Base-by-base conservation (phyloP, 64 coral and sea anemone species). In the Stichodactyla mertensii region DNA sequence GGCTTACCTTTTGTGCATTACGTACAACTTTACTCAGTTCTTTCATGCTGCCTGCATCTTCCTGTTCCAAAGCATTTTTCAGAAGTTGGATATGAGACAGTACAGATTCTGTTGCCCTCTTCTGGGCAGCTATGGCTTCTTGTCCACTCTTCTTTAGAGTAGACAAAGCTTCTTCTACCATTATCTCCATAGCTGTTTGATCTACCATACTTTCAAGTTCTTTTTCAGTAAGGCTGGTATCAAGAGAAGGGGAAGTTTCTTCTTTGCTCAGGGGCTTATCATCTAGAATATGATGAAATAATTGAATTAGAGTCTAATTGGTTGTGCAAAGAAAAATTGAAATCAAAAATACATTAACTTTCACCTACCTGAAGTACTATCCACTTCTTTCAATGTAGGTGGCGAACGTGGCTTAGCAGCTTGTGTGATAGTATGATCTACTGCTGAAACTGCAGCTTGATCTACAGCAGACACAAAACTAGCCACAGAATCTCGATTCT, bases 61-160 rank as follows among this genome's bases (percentile, higher is more conserved):
- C 81, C 45, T 94, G 79, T 20, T 89, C 74, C 20, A 99, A 54
- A 52, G 91, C 97, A 82, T 85, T 80, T 67, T 61, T 92, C 6
- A 99, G 61, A 7, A 89, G 93, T 26, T 92, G 81, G 9, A 90
- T 84, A 82, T 99, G 90, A 19, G 55, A 71, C 31, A 77, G 79
- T 52, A 99, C 64, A 11, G 90, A 88, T 15, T 69, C 88, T 12
- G 82, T 86, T 64, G 97, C 97, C 36, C 81, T 88, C 24, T 91
- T 52, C 83, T 99, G 97, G 36, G 87, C 87, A 19, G 87, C 56
- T 51, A 95, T 78, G 1, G 97, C 97, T 87, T 95, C 87, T 56
- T 89, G 57, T 52, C 93, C 93, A 26, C 88, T 54, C 20, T 88
- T 61, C 18, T 88, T 85, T 24, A 95, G 71, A 10, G 26, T 90